A percentile compares a stretch with the other conserved stretches of the same genome.
These are phyloP conservation scores for human DNA, from an alignment of 2,113 vertebrate species.

Conservation along the genomic window DNA sequence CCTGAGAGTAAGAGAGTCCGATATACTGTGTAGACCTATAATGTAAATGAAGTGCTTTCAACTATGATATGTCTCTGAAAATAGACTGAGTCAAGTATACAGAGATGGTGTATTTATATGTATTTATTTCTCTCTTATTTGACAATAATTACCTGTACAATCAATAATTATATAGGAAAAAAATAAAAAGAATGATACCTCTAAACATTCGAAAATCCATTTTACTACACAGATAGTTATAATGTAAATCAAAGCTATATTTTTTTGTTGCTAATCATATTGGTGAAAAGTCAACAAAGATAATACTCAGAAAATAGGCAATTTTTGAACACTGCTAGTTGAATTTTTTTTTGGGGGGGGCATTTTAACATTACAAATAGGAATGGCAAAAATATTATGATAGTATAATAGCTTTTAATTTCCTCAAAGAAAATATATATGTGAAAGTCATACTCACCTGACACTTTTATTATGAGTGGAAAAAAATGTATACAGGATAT, in stretches of 20 bases:
- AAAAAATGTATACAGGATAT: background rate
- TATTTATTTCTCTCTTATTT: background rate
- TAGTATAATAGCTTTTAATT: background rate
- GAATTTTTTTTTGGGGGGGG: background rate
- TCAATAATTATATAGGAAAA: background rate
- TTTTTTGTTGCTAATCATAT: background rate
- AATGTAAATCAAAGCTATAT: background rate
- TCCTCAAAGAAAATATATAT: background rate
- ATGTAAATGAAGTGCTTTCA: background rate
- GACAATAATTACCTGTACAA: background rate
- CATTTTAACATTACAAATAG: background rate
- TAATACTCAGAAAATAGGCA: background rate
- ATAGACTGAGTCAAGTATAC: background rate
- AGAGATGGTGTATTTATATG: background rate
- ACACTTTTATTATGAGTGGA: background rate
- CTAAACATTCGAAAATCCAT: background rate
- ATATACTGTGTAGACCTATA: background rate
- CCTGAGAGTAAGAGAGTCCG: background rate
- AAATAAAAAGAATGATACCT: background rate
- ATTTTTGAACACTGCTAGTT: background rate
- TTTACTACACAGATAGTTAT: background rate
- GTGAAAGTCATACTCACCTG: background rate
- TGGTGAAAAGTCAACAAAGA: background rate
- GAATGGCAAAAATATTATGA: background rate
- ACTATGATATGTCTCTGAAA: background rate